These are phyloP conservation scores for Diachrysia chrysitis DNA, from an alignment of 2,888 invertebrate genomes.

Conservation along the genomic window DNA sequence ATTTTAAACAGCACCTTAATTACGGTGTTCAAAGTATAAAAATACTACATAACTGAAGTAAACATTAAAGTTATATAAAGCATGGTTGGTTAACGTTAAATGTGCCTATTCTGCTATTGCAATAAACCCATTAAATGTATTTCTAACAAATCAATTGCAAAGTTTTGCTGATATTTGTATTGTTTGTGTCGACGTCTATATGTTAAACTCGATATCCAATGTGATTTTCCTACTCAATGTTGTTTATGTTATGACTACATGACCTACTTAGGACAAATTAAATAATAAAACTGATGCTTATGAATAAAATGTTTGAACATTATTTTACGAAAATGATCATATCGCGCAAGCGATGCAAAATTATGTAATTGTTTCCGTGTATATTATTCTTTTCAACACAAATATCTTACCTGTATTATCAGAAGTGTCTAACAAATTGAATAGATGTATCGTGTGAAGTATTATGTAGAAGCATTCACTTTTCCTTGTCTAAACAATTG, in stretches of 20 bases:
- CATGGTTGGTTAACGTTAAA: background rate
- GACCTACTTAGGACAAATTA: slow-evolving; percentile 32
- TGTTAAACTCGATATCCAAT: slow-evolving; percentile 49
- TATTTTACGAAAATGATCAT: background rate
- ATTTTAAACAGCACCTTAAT: too few relatives aligned
- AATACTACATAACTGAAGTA: slow-evolving; percentile 4
- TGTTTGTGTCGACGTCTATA: slow-evolving; percentile 45
- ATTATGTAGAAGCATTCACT: slow-evolving; percentile 60
- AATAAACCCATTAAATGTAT: background rate
- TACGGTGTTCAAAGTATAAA: too few relatives aligned
- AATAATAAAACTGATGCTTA: slow-evolving; percentile 16
- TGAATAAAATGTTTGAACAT: background rate
- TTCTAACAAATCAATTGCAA: background rate
- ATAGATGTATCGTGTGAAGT: slow-evolving; percentile 62
- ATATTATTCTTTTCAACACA: slow-evolving; percentile 43
- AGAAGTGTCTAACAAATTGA: slow-evolving; percentile 55
- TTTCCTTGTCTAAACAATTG: slow-evolving; percentile 66
- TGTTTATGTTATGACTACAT: slow-evolving; percentile 28
- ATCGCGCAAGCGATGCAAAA: slow-evolving; percentile 10
- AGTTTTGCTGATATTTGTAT: slow-evolving; percentile 48
- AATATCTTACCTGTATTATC: slow-evolving; percentile 51
- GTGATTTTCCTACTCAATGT: slow-evolving; percentile 46
- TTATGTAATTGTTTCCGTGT: slow-evolving; percentile 51
- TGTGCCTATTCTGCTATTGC: background rate
- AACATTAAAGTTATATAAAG: background rate